Evolutionary conservation across 2,113 vertebrate genomes (phyloP), one percentile per base, ranked within the genome.

Genomic region (Clarias macrocephalus): DNA sequence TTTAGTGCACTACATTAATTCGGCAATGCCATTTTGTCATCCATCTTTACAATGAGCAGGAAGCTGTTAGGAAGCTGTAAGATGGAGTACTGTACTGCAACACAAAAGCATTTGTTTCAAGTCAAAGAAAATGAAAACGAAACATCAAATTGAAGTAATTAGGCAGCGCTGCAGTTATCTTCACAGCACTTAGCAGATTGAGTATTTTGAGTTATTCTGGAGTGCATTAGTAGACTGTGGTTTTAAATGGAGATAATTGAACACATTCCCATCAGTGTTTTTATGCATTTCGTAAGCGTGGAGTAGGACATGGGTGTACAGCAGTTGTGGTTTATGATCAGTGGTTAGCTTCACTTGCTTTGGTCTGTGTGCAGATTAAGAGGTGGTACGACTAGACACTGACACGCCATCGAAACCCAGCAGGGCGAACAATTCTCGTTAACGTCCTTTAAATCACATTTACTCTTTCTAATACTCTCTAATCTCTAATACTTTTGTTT

Each of bases 351-450:
- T 37, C 12, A 15, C 5, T 82, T 63, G 30, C 21, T 42, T 65
- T 48, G 30, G 79, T 18, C 79, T 81, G 57, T n/a, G 18, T 25
- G n/a, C 63, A 70, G 65, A 60, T 70, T 83, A 83, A 23, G 82
- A 70, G 82, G 16, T 28, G 42, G n/a, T 56, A 3, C 28, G 3
- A 2, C 63, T 42, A 33, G 63, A 16, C 65, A 56, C n/a, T 23
- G 82, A 56, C 57, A 23, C 37, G 19, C 56, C 48, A 25, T 82
- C 33, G 59, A 42, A 33, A 42, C 59, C 59, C 80, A 42, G 30
- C 30, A 63, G 21, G 48, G 59, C 2, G 11, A 23, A 63, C 16
- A 48, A 37, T 82, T 5, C 7, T 42, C 33, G 2, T 42, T 65
- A 33, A 63, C 33, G 3, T 25, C 21, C 4, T 82, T 12, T 63